Evolutionary conservation across 2,797 vertebrate species (phyloP).

Genomic region (Gallirallus australis): DNA sequence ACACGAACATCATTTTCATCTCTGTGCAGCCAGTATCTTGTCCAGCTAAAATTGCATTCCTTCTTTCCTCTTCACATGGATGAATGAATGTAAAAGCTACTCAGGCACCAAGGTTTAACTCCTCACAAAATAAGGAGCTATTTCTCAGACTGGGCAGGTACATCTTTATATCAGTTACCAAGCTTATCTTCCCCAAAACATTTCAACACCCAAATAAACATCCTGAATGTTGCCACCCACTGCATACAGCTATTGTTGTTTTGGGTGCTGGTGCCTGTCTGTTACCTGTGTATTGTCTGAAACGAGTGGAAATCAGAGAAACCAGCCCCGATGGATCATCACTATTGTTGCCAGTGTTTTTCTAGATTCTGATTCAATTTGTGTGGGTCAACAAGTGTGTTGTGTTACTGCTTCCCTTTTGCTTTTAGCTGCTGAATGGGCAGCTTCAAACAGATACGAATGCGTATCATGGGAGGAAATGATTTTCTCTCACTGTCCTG

Average conservation of each 20-base stretch:
- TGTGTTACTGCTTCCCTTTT: constrained; percentile 58
- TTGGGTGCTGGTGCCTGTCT: neutral
- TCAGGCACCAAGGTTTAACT: neutral
- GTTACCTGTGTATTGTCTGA: constrained; percentile 65
- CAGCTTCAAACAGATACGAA: constrained; percentile 54
- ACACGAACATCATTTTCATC: neutral
- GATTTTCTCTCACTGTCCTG: constrained; percentile 48
- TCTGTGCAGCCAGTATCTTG: neutral
- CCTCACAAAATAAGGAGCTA: neutral
- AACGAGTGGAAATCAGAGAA: constrained; percentile 30
- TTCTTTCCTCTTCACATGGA: neutral
- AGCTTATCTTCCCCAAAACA: neutral
- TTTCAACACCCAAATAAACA: neutral
- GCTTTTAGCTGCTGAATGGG: constrained; percentile 65
- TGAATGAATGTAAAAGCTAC: neutral
- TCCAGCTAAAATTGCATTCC: neutral
- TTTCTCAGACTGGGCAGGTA: neutral
- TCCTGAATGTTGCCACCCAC: neutral
- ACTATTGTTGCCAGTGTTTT: constrained; percentile 62
- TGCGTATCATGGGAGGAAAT: constrained; percentile 59
- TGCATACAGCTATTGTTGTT: neutral
- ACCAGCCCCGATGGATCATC: neutral
- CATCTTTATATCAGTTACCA: neutral
- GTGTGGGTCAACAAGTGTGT: constrained; percentile 18
- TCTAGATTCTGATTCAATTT: constrained; percentile 70